Evolutionary conservation across 2,888 invertebrate species (phyloP).

Genomic region (Coleophora flavipennella): DNA sequence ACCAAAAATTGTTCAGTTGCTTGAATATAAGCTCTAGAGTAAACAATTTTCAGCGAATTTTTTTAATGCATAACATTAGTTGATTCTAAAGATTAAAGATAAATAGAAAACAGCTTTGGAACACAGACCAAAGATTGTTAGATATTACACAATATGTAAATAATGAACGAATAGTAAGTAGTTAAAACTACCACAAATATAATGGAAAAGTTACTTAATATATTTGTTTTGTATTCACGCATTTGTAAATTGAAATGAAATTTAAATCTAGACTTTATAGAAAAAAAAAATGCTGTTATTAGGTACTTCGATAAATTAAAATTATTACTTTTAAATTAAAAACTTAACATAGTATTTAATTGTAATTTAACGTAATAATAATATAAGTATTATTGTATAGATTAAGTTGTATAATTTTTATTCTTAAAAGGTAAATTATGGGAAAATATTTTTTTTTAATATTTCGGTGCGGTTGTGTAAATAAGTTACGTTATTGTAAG

Average conservation of each 20-base stretch:
- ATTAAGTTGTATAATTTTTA: neutral
- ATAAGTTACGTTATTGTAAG: constrained; percentile 35
- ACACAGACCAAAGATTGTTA: neutral
- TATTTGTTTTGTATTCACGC: too few relatives aligned
- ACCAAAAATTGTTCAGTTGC: too few relatives aligned
- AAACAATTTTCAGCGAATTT: too few relatives aligned
- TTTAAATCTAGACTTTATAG: constrained; percentile 15
- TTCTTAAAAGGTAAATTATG: constrained; percentile 18
- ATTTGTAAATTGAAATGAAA: too few relatives aligned
- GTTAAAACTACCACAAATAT: too few relatives aligned
- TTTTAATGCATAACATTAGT: neutral
- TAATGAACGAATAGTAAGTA: too few relatives aligned
- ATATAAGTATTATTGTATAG: constrained; percentile 13
- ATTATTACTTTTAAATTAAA: constrained; percentile 17
- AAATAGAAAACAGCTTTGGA: neutral
- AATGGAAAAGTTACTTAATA: too few relatives aligned
- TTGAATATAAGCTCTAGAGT: too few relatives aligned
- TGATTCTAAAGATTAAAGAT: neutral
- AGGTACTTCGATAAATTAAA: constrained; percentile 17
- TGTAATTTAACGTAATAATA: constrained; percentile 6
- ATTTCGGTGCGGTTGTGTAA: constrained; percentile 45
- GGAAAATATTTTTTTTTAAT: constrained; percentile 14
- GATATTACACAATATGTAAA: neutral
- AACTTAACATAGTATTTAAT: constrained; percentile 9
- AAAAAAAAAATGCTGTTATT: constrained; percentile 19